phyloP scores from a whole-genome alignment of 1,140 invertebrate species.

The Sitophilus oryzae region DNA sequence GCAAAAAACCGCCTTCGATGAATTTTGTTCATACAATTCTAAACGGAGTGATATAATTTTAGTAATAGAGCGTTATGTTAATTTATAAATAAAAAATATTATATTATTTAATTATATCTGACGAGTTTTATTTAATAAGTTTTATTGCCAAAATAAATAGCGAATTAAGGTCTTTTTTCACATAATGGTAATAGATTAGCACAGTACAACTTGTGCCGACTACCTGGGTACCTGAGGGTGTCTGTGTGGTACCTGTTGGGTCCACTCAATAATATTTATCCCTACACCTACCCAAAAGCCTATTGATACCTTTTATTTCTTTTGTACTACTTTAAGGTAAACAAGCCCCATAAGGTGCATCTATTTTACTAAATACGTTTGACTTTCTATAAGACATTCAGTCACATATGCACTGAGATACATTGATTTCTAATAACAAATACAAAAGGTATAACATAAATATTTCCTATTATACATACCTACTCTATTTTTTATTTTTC shows the following conservation, averaged over 20 bases:
- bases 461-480: too few species aligned
- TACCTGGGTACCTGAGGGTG: constrained; percentile 13
- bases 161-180: not conserved
- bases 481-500: too few species aligned
- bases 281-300: constrained; percentile 18
- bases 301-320: constrained; percentile 16
- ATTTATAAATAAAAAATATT: constrained; percentile 27
- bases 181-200: constrained; percentile 11
- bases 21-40: constrained; percentile 16
- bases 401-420: too few species aligned
- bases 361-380: constrained; percentile 5
- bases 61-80: constrained; percentile 24
- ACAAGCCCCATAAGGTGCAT: constrained; percentile 16
- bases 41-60: constrained; percentile 6
- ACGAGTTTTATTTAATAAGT: not conserved
- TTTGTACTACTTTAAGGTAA: constrained; percentile 15
- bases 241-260: constrained; percentile 21
- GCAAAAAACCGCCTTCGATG: constrained; percentile 8
- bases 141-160: not conserved
- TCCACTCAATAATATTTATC: constrained; percentile 25
- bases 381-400: constrained; percentile 12
- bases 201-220: constrained; percentile 13
- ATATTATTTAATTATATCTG: constrained; percentile 12
- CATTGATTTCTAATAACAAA: too few species aligned
- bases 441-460: too few species aligned